Base-by-base conservation (phyloP, 1,140 invertebrate genomes). In the Trichonephila clavipes region DNA sequence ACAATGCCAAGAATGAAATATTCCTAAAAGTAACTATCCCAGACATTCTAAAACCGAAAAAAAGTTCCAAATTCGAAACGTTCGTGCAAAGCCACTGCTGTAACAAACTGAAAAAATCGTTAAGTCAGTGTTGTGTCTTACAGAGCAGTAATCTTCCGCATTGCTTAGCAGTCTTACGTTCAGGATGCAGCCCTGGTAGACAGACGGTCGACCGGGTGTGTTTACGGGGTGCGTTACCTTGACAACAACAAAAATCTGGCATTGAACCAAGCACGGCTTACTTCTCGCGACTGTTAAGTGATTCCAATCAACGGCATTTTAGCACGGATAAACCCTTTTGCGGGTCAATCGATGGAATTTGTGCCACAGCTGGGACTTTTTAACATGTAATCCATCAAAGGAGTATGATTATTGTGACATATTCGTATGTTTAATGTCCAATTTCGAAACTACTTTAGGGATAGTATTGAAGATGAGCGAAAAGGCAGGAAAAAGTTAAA, bases 221-320 rank as follows among this genome's bases (percentile, higher is more conserved):
- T 87, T 87, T 87, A 62, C 85, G 24, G 44, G 14, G 18, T 12
- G 19, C 85, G 85, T 87, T 87, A 28, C 85, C 28, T 64, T 4
- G 85, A 87, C 85, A 28, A 87, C 85, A 87, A 62, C 62, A 62
- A 59, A 34, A 87, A 87, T 83, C 82, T 83, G 82, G 82, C 82
- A 58, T 58, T 51, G 82, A 83, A 83, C 82, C 82, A 83, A 83
- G 82, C 82, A 83, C 21, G 51, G 51, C 40, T 19, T 58, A 44
- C 19, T n/a, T 58, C 12, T 24, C 19, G 19, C n/a, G 82, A 51
- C 40, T 83, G 34, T 82, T 28, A n/a, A 83, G 51, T 83, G 82
- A 14, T 83, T 24, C 82, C 51, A 83, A 77, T 77, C 16, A 28
- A 24, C 24, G 69, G 24, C 69, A 77, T 77, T 34, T 34, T 28